phyloP scores from a whole-genome alignment of 2,113 vertebrate species.

The Ptychochromis oligacanthus region DNA sequence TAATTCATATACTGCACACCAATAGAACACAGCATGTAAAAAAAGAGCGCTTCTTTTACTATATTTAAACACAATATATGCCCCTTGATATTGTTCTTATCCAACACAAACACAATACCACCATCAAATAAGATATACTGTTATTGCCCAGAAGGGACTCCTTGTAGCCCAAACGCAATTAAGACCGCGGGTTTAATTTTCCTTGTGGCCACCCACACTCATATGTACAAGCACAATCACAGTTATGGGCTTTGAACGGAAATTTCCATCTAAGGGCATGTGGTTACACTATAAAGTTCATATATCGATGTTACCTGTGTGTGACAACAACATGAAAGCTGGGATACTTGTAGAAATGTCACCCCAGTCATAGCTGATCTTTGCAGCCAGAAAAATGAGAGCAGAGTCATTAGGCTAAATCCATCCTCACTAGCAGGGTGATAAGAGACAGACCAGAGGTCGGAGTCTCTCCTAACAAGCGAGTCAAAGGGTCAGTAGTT shows the following conservation, averaged over 20 bases:
- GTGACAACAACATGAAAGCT: constrained; percentile 20
- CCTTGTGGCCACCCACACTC: constrained; percentile 26
- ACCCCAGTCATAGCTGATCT: constrained; percentile 2
- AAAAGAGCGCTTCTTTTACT: constrained; percentile 13
- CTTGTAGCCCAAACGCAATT: constrained; percentile 23
- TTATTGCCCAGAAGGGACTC: constrained; percentile 40
- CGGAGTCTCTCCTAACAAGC: background rate
- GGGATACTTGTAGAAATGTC: constrained; percentile 6
- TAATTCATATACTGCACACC: constrained; percentile 39
- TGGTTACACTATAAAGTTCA: constrained; percentile 8
- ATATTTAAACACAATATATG: constrained; percentile 43
- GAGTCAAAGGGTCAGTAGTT: constrained; percentile 18
- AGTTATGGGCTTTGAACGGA: constrained; percentile 27
- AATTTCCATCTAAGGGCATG: constrained; percentile 27
- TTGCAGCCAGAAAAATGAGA: background rate
- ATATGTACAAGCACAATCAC: constrained; percentile 57
- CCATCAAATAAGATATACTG: constrained; percentile 26
- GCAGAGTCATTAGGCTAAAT: constrained; percentile 3
- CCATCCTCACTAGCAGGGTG: background rate
- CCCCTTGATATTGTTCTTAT: constrained; percentile 35
- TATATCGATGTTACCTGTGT: constrained; percentile 16
- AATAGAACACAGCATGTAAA: constrained; percentile 35
- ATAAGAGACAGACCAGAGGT: background rate
- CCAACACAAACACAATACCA: constrained; percentile 49
- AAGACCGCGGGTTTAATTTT: constrained; percentile 21